These are phyloP conservation scores for Hemiprocne comata DNA, from an alignment of 2,113 vertebrate species.

Conservation along the genomic window DNA sequence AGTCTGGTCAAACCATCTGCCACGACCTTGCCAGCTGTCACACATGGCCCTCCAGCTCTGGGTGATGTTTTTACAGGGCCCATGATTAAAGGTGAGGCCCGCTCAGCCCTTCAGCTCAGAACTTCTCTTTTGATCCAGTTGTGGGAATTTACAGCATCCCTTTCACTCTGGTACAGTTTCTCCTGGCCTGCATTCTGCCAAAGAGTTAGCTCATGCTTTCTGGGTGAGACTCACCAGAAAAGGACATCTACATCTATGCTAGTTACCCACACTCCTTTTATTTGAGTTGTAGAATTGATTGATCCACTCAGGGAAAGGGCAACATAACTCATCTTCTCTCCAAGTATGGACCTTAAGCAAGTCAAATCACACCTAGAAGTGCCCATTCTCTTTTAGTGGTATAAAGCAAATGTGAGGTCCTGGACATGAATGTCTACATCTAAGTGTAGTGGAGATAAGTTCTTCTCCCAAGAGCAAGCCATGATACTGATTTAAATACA, in stretches of 20 bases:
- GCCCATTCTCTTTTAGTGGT: neutral
- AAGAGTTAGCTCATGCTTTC: neutral
- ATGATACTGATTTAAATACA: neutral
- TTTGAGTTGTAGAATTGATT: neutral
- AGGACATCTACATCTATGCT: neutral
- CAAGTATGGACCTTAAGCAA: neutral
- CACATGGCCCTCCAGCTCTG: neutral
- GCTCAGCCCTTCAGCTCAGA: neutral
- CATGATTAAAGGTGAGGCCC: neutral
- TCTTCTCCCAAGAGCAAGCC: neutral
- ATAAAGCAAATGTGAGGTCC: neutral
- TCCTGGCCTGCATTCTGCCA: neutral
- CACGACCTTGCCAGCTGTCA: neutral
- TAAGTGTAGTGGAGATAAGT: neutral
- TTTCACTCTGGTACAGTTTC: neutral
- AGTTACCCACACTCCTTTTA: neutral
- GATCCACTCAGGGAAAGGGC: neutral
- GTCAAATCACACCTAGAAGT: neutral
- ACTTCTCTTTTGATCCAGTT: neutral
- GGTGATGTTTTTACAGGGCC: neutral
- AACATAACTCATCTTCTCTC: neutral
- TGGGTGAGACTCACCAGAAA: neutral
- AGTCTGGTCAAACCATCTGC: neutral
- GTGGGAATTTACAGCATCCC: neutral
- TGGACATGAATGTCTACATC: neutral